Evolutionary conservation across 2,797 vertebrate genomes (phyloP).

Genomic region (Brachymystax lenok): DNA sequence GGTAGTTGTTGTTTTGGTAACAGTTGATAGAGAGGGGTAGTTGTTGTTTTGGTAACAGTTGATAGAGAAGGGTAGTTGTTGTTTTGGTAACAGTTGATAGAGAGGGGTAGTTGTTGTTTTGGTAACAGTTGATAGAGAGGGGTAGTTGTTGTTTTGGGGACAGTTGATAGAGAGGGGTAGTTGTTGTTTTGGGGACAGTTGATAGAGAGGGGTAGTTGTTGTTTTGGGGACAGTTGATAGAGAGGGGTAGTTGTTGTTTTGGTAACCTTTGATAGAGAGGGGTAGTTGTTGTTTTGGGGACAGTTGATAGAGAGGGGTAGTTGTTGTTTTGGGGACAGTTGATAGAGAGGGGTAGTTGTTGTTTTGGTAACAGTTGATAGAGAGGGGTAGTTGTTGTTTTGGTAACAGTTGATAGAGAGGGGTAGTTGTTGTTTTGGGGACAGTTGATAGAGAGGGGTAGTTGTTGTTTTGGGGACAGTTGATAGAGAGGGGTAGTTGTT

Average conservation of each 20-base stretch:
- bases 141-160: neutral
- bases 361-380: neutral
- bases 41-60: neutral
- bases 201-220: neutral
- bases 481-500: neutral
- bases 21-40: neutral
- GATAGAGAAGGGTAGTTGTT: neutral
- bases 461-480: neutral
- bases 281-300: neutral
- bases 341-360: neutral
- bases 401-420: neutral
- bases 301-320: neutral
- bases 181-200: neutral
- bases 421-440: neutral
- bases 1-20: neutral
- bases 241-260: neutral
- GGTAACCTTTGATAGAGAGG: too few species aligned
- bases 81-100: neutral
- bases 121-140: neutral
- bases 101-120: neutral
- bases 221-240: neutral
- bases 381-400: neutral
- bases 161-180: neutral
- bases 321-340: neutral
- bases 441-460: neutral